Conservation (phyloP, 2,888 invertebrate species). For the Lampropteryx suffumata region DNA sequence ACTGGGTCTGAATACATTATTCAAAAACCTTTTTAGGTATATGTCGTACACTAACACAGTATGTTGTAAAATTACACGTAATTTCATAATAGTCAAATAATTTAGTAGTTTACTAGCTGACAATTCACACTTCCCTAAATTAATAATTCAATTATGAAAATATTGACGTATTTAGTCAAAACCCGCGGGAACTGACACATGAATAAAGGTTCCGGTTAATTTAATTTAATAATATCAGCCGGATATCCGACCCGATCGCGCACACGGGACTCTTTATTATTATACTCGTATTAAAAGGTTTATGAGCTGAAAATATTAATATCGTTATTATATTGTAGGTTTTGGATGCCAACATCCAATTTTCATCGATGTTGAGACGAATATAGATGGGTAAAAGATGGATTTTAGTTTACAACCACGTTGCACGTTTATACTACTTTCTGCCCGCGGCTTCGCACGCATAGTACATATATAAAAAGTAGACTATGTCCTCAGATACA, state of each 20-base stretch:
- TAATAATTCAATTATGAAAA: slow-evolving; percentile 1
- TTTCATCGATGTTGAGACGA: neutral
- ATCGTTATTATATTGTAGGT: slow-evolving; percentile 6
- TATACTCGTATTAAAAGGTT: slow-evolving; percentile 24
- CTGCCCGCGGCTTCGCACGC: no score
- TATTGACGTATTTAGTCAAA: slow-evolving; percentile 7
- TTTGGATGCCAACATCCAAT: neutral
- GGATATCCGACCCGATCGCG: slow-evolving; percentile 17
- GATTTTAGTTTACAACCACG: no score
- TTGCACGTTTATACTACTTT: no score
- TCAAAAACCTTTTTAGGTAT: no score
- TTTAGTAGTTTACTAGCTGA: no score
- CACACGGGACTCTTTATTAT: slow-evolving; percentile 19
- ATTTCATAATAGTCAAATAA: no score
- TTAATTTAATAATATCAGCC: slow-evolving; percentile 22
- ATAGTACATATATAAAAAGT: no score
- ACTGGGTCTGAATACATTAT: no score
- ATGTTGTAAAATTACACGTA: no score
- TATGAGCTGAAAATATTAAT: slow-evolving; percentile 23
- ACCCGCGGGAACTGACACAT: slow-evolving; percentile 9
- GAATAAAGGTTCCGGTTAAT: slow-evolving; percentile 17
- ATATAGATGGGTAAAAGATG: no score
- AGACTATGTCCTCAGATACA: no score
- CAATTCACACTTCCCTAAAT: neutral
- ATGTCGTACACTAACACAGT: no score